Percentiles rank a stretch among this genome's conserved stretches.
phyloP scores from a whole-genome alignment of 2,888 invertebrate genomes.

The Torymus aiolomorphi region DNA sequence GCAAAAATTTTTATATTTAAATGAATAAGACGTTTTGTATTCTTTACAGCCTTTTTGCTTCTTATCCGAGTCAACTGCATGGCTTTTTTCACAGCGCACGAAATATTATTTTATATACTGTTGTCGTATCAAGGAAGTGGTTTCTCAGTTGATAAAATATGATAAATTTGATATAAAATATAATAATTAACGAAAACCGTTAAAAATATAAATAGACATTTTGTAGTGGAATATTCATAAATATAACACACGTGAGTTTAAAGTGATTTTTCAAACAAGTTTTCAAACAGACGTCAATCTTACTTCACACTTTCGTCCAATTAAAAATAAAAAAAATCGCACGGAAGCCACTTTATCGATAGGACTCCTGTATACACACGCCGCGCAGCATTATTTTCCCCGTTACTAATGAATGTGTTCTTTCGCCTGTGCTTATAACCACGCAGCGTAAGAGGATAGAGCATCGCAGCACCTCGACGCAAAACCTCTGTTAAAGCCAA shows the following conservation, averaged over 20 bases:
- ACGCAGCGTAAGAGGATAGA: conserved; percentile 74
- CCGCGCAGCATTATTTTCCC: conserved; percentile 55
- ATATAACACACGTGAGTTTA: neutral
- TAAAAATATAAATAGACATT: too few species aligned
- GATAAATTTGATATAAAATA: too few species aligned
- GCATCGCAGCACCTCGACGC: conserved; percentile 48
- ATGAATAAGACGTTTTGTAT: neutral
- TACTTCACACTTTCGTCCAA: neutral
- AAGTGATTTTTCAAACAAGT: neutral
- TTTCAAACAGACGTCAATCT: neutral
- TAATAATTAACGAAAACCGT: too few species aligned
- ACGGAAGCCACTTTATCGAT: conserved; percentile 45
- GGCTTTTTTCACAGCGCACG: conserved; percentile 45
- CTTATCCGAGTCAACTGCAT: conserved; percentile 47
- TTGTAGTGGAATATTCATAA: too few species aligned
- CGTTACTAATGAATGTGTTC: conserved; percentile 71
- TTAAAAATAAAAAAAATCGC: neutral
- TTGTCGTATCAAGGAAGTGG: conserved; percentile 27
- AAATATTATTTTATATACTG: conserved; percentile 3
- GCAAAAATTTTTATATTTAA: neutral
- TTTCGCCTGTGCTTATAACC: conserved; percentile 73
- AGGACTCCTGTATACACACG: neutral
- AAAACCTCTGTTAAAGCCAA: conserved; percentile 18
- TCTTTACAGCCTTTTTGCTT: neutral
- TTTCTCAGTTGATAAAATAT: neutral